Evolutionary conservation across 2,113 vertebrate genomes (phyloP).

Genomic region (Odocoileus virginianus): DNA sequence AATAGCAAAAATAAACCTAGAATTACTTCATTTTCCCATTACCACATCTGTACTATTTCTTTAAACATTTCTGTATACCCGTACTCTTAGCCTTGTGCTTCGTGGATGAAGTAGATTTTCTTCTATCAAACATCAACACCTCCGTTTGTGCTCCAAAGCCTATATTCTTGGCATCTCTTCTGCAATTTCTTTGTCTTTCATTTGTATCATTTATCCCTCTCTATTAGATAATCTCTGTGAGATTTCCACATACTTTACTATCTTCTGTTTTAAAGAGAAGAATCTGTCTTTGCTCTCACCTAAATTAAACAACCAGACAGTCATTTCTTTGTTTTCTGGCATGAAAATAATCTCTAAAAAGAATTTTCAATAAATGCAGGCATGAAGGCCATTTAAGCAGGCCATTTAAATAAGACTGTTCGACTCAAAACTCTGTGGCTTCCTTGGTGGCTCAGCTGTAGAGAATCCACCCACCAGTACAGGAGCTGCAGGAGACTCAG

Average conservation of each 20-base stretch:
- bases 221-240: neutral
- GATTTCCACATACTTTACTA: neutral
- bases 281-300: neutral
- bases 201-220: neutral
- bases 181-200: neutral
- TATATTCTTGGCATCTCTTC: neutral
- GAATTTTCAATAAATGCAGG: neutral
- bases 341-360: neutral
- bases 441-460: neutral
- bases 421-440: neutral
- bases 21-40: neutral
- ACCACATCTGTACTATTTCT: neutral
- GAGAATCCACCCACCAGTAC: neutral
- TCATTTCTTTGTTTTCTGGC: neutral
- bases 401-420: neutral
- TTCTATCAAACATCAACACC: accelerated
- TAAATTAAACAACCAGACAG: neutral
- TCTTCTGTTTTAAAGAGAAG: neutral
- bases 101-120: accelerated
- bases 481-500: neutral
- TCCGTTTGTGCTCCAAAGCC: neutral
- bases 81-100: neutral
- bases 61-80: neutral
- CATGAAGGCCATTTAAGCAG: neutral
- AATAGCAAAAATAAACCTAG: neutral